phyloP scores from a whole-genome alignment of 2,113 vertebrate genomes.

The Hemicordylus capensis region DNA sequence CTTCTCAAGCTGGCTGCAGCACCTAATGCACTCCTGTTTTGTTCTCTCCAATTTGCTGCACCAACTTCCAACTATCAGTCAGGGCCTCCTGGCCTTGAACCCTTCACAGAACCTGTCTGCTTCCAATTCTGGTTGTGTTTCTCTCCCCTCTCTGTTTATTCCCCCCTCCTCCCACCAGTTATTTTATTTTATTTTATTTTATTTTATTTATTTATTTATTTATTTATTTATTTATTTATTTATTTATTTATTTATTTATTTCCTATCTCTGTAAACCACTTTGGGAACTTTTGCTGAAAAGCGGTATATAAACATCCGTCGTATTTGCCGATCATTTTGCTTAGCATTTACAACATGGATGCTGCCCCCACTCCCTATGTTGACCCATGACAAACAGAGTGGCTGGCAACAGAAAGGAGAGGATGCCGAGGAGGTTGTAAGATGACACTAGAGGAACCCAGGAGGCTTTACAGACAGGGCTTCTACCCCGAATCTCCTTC shows the following conservation, averaged over 20 bases:
- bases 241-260: too few species aligned
- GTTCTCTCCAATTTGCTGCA: not conserved
- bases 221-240: too few species aligned
- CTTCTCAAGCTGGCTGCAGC: too few species aligned
- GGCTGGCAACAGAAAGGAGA: not conserved
- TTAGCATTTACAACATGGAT: not conserved
- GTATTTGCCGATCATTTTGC: too few species aligned
- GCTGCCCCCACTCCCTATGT: not conserved
- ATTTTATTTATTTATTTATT: too few species aligned
- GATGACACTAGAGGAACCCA: not conserved
- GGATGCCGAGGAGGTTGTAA: not conserved
- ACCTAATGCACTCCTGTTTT: too few species aligned
- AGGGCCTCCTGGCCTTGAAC: not conserved
- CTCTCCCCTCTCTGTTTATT: not conserved
- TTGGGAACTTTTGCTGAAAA: too few species aligned
- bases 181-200: too few species aligned
- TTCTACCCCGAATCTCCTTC: too few species aligned
- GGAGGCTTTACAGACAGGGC: not conserved
- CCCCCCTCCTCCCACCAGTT: not conserved
- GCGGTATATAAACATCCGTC: too few species aligned
- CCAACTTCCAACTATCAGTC: not conserved
- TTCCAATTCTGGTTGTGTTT: not conserved
- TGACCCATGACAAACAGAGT: not conserved
- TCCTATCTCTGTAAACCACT: too few species aligned
- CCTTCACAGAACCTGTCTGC: not conserved